A percentile compares a stretch with the other conserved stretches of the same genome.
Conservation (phyloP, 2,113 vertebrate genomes). For the Girardinichthys multiradiatus region DNA sequence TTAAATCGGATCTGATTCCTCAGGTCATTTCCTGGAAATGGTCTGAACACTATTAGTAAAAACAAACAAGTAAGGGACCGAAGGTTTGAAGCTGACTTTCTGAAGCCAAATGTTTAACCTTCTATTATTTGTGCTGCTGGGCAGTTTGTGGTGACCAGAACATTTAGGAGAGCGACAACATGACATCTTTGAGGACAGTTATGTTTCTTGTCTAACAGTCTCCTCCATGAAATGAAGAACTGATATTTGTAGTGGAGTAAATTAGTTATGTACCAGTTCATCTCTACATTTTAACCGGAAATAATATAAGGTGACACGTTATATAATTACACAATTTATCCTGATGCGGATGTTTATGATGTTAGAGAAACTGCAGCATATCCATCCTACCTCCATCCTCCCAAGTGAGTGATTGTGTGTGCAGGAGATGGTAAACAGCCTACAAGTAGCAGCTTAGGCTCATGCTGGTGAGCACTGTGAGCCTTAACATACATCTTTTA, state of each 20-base stretch:
- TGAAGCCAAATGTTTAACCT: conserved; percentile 59
- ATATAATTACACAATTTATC: not conserved
- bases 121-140: conserved; percentile 71
- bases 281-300: not conserved
- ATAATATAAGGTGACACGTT: conserved; percentile 5
- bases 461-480: conserved; percentile 28
- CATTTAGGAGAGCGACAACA: conserved; percentile 49
- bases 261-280: not conserved
- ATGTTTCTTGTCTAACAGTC: conserved; percentile 17
- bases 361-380: not conserved
- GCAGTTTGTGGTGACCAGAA: conserved; percentile 62
- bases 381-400: not conserved
- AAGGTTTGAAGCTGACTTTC: conserved; percentile 66
- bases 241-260: no score
- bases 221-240: conserved; percentile 10
- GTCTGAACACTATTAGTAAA: conserved; percentile 68
- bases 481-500: conserved; percentile 61
- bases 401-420: conserved; percentile 1
- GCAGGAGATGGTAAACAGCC: conserved; percentile 7
- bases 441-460: conserved; percentile 23
- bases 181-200: conserved; percentile 9
- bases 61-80: conserved; percentile 68
- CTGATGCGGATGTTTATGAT: conserved; percentile 8
- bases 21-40: conserved; percentile 80
- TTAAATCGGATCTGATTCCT: conserved; percentile 49